A percentile compares a stretch with the other conserved stretches of the same genome.
Conservation (phyloP, 1,140 invertebrate genomes). For the Apis mellifera region DNA sequence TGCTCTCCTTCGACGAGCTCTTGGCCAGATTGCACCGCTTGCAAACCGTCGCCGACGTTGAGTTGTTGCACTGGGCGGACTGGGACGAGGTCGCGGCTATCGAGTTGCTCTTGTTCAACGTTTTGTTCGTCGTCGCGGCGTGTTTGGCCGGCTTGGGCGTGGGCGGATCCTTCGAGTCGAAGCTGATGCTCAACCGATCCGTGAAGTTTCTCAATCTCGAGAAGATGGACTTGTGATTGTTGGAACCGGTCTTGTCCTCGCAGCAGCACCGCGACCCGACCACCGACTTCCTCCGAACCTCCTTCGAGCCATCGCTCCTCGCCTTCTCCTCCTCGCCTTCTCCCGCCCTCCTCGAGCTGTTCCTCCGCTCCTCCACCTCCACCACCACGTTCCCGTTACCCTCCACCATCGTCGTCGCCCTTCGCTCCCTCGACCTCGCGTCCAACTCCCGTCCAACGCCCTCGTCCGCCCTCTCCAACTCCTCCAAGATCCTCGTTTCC, state of each 20-base stretch:
- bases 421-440: constrained; percentile 31
- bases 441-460: constrained; percentile 31
- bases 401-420: constrained; percentile 28
- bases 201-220: constrained; percentile 76
- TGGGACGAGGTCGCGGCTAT: constrained; percentile 47
- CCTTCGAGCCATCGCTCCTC: constrained; percentile 52
- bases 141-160: constrained; percentile 67
- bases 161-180: constrained; percentile 74
- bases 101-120: constrained; percentile 73
- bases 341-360: constrained; percentile 59
- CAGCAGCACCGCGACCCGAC: constrained; percentile 69
- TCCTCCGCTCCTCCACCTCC: constrained; percentile 38
- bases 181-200: constrained; percentile 76
- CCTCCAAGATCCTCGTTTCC: constrained; percentile 72
- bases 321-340: constrained; percentile 36
- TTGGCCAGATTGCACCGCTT: constrained; percentile 75
- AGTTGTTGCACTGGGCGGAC: constrained; percentile 45
- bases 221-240: constrained; percentile 76
- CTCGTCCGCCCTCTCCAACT: constrained; percentile 70
- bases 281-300: constrained; percentile 43
- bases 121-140: constrained; percentile 43
- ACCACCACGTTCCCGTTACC: constrained; percentile 65
- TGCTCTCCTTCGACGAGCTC: constrained; percentile 47
- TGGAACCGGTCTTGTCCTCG: constrained; percentile 70
- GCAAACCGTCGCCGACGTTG: constrained; percentile 62